Evolutionary conservation across 2,797 vertebrate species (phyloP), one percentile per base, ranked within the genome.

Genomic region (Sparidentex hasta): DNA sequence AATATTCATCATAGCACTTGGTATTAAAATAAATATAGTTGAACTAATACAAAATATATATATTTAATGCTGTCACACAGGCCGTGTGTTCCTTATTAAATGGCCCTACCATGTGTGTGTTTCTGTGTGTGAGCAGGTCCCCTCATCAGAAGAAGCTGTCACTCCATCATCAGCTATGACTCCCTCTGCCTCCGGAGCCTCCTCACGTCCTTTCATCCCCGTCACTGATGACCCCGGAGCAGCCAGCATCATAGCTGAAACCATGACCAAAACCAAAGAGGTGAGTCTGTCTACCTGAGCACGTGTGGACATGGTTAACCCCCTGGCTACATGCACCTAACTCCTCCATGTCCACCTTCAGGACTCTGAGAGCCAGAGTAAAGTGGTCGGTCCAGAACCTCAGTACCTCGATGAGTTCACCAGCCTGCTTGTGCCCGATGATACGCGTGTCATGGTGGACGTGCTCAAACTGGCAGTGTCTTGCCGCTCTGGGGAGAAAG

Each of bases 191-290:
- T 94, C 96, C 21, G 95, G 97, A 1, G 96, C 97, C 11, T 98
- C 98, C 8, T 97, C 98, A 0, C 96, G 98, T 33, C 98, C 98
- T 23, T 99, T 99, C 86, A 99, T 99, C 88, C 98, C 98, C 0
- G 98, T 99, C 84, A 99, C 98, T 0, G 98, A 99, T 79, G 98
- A 99, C 90, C 98, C 97, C 0, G 97, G 98, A 85, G 98, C 98
- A 25, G 98, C 98, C 81, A 99, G 97, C 94, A 99, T 99, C 89
- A 99, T 99, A 69, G 98, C 98, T 11, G 98, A 99, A 88, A 99
- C 98, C 65, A 99, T 99, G 98, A 98, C 98, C 61, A 99, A 99
- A 94, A 98, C 98, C 54, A 99, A 98, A 96, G 98, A 98, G 94
- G 98, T 97, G 65, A 65, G 79, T 64, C n/a, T 50, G 23, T 47